Conservation (phyloP, 2,888 invertebrate species). For the Ectemnius lituratus region DNA sequence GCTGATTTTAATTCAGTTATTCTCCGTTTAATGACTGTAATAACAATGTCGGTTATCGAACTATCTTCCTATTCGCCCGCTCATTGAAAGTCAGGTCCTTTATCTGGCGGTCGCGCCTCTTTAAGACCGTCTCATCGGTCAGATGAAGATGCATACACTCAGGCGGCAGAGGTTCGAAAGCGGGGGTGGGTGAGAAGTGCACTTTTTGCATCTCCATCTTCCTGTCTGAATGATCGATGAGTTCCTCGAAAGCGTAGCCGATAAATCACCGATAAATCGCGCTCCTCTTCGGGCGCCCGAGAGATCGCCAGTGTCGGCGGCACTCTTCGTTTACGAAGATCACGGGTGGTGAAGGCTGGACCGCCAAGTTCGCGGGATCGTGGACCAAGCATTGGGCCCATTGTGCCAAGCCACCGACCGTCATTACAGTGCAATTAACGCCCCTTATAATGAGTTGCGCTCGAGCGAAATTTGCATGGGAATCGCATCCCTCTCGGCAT, state of each 20-base stretch:
- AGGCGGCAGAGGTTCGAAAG: background rate
- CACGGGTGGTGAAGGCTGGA: background rate
- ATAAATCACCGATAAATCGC: constrained; percentile 52
- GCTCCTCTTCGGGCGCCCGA: constrained; percentile 28
- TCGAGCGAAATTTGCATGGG: constrained; percentile 46
- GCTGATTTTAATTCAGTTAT: constrained; percentile 12
- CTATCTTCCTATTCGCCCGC: background rate
- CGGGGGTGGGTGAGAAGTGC: constrained; percentile 1
- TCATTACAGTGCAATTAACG: constrained; percentile 52
- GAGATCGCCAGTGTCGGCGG: constrained; percentile 9
- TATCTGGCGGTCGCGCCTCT: background rate
- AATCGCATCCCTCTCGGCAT: constrained; percentile 7
- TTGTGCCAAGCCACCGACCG: constrained; percentile 41
- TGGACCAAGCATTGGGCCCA: constrained; percentile 27
- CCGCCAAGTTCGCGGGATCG: background rate
- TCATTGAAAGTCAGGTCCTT: constrained; percentile 1
- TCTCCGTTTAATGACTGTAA: background rate
- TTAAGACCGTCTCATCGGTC: constrained; percentile 2
- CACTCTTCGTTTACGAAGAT: constrained; percentile 46
- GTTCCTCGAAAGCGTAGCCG: constrained; percentile 54
- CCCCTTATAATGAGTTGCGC: constrained; percentile 33
- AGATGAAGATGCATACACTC: constrained; percentile 8
- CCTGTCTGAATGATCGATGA: constrained; percentile 48
- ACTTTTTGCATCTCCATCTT: constrained; percentile 28
- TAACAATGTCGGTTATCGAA: background rate